Base-by-base conservation (phyloP, 2,113 vertebrate species). In the Hyperoodon ampullatus region DNA sequence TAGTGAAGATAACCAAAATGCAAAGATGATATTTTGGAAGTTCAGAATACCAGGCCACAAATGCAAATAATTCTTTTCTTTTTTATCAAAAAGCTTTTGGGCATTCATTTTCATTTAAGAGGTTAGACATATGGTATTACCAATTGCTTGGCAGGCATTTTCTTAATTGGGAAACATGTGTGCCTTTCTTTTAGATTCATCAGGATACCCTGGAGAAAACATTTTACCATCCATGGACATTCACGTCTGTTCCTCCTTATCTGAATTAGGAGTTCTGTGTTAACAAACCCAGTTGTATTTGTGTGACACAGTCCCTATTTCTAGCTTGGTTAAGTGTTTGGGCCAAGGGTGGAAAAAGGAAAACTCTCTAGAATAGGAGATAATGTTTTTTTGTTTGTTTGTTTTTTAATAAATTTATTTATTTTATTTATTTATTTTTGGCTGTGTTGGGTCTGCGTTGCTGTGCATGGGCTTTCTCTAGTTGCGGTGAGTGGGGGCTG, bases 141-240 rank as follows among this genome's bases (percentile, higher is more conserved):
- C 83, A 83, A 61, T 63, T 68, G 42, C 78, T 94, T 47, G 0
- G 74, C 91, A 88, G 95, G 95, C 86, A 82, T 55, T 90, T 96
- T 90, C 71, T 94, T 92, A 97, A 97, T 84, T 97, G 95, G 82
- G 95, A 97, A 96, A 86, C 71, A 95, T 8, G 33, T 70, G 61
- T 12, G 16, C 78, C 63, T 90, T 82, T 85, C 66, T 92, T 95
- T 86, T 75, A 93, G 78, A 74, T 50, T 85, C 44, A 58, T 93
- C 61, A 82, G 26, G 39, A 39, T 60, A 42, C 93, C 86, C 86
- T 39, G 63, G 74, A 94, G 89, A 80, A 88, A 95, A 80, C 87
- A 42, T 72, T 89, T 95, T 68, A 12, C 33, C 86, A 61, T 95
- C 47, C 14, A 0, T 39, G 68, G 55, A 80, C 11, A 0, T 58